Evolutionary conservation across 2,797 vertebrate genomes (phyloP).

Genomic region (Telmatherina bonti): DNA sequence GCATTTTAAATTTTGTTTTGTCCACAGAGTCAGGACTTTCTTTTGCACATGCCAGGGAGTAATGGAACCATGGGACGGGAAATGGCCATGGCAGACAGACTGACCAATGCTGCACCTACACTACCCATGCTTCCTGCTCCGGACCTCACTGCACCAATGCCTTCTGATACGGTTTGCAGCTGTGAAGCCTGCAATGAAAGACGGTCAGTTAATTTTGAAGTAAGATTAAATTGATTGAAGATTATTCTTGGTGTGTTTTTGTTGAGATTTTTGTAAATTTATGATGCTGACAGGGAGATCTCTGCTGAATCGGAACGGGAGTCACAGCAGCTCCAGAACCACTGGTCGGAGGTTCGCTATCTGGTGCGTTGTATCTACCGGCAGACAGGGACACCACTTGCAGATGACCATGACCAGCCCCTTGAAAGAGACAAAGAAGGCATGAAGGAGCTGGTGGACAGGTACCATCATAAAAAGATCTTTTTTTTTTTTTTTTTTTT

Average conservation of each 20-base stretch:
- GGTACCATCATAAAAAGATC: slow-evolving; percentile 76
- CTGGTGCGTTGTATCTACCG: slow-evolving; percentile 97
- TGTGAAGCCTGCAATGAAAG: slow-evolving; percentile 96
- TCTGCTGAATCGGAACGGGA: slow-evolving; percentile 93
- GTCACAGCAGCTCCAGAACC: slow-evolving; percentile 96
- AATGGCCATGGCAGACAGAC: slow-evolving; percentile 83
- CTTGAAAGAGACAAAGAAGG: slow-evolving; percentile 93
- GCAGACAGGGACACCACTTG: slow-evolving; percentile 92
- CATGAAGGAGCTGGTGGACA: slow-evolving; percentile 96
- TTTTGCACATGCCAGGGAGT: slow-evolving; percentile 92
- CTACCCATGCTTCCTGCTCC: slow-evolving; percentile 87
- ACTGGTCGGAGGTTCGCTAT: slow-evolving; percentile 98
- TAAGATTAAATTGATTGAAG: neutral
- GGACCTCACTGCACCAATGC: slow-evolving; percentile 84
- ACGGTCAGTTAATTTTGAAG: slow-evolving; percentile 81
- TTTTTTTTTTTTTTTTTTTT: neutral
- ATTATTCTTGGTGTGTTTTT: neutral
- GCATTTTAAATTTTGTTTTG: no score
- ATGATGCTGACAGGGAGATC: slow-evolving; percentile 86
- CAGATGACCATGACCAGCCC: slow-evolving; percentile 94
- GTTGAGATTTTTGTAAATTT: slow-evolving; percentile 3
- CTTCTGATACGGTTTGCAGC: slow-evolving; percentile 88
- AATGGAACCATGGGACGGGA: slow-evolving; percentile 89
- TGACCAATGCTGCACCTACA: slow-evolving; percentile 86
- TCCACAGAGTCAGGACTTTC: slow-evolving; percentile 92